phyloP scores from a whole-genome alignment of 2,113 vertebrate species.

The Myotis davidii region DNA sequence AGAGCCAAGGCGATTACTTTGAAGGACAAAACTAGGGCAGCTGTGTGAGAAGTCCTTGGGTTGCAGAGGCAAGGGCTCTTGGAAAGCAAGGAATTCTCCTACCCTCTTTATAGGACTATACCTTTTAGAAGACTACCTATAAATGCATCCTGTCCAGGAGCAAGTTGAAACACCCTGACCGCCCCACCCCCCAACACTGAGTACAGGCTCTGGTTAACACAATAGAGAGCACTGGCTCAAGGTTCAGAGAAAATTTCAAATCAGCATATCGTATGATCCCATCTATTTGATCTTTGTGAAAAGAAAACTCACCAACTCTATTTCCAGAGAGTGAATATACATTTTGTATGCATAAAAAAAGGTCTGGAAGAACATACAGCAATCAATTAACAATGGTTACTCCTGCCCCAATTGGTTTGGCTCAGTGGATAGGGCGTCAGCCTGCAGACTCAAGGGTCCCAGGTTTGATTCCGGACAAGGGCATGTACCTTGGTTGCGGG shows the following conservation, averaged over 20 bases:
- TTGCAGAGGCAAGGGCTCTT: background rate
- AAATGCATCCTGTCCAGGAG: background rate
- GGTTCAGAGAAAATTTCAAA: conserved; percentile 3
- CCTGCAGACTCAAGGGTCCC: no score
- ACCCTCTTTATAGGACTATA: no score
- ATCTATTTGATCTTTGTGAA: conserved; percentile 8
- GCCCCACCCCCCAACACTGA: background rate
- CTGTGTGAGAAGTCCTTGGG: background rate
- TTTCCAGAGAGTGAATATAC: conserved; percentile 16
- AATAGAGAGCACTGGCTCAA: background rate
- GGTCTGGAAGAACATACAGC: background rate
- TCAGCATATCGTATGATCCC: background rate
- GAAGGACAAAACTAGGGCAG: background rate
- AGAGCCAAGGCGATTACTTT: background rate
- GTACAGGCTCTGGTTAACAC: background rate
- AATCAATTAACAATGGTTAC: background rate
- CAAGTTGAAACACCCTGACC: background rate
- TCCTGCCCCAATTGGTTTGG: background rate
- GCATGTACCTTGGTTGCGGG: no score
- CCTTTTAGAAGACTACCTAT: background rate
- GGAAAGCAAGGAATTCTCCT: conserved; percentile 1
- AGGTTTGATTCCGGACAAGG: no score
- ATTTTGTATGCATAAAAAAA: background rate
- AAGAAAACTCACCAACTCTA: conserved; percentile 17
- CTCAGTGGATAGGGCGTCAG: no score